These are phyloP conservation scores for Philypnodon macrostomus DNA, from an alignment of 2,797 vertebrate species.

Conservation along the genomic window DNA sequence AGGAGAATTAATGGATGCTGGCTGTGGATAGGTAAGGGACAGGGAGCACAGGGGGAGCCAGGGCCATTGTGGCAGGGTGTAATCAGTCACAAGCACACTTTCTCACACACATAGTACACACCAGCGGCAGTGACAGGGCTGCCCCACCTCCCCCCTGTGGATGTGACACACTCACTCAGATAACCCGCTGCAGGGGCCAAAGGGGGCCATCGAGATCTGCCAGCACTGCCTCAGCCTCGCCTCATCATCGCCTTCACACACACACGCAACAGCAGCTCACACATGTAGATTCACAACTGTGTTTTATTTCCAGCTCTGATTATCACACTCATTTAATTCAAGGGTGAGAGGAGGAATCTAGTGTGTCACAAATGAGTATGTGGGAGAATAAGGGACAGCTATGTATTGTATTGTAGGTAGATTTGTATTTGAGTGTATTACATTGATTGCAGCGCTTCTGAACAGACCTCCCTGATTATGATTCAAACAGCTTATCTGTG, in stretches of 20 bases:
- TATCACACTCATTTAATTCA: slow-evolving; percentile 43
- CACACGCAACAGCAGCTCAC: slow-evolving; percentile 14
- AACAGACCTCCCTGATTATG: slow-evolving; percentile 26
- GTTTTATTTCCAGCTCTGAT: slow-evolving; percentile 35
- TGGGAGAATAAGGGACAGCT: background rate
- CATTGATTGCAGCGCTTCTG: slow-evolving; percentile 17
- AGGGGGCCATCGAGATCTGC: slow-evolving; percentile 50
- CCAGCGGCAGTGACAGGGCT: slow-evolving; percentile 43
- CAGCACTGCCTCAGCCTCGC: slow-evolving; percentile 35
- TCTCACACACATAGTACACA: slow-evolving; percentile 29
- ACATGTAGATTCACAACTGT: slow-evolving; percentile 22
- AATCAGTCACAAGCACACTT: slow-evolving; percentile 65
- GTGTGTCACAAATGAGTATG: slow-evolving; percentile 27
- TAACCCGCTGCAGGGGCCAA: slow-evolving; percentile 55
- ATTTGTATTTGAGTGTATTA: slow-evolving; percentile 16
- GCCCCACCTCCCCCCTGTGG: slow-evolving; percentile 38
- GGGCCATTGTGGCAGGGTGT: slow-evolving; percentile 56
- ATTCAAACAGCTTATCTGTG: slow-evolving; percentile 30
- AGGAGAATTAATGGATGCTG: slow-evolving; percentile 56
- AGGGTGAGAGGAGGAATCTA: slow-evolving; percentile 43
- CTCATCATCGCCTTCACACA: slow-evolving; percentile 55
- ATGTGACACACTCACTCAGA: slow-evolving; percentile 69
- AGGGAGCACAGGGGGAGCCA: slow-evolving; percentile 34
- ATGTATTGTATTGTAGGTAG: slow-evolving; percentile 29
- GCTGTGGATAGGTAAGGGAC: slow-evolving; percentile 44